A percentile compares a stretch with the other conserved stretches of the same genome.
These are phyloP conservation scores for Eremophila alpestris DNA, from an alignment of 2,797 vertebrate species.

Conservation along the genomic window DNA sequence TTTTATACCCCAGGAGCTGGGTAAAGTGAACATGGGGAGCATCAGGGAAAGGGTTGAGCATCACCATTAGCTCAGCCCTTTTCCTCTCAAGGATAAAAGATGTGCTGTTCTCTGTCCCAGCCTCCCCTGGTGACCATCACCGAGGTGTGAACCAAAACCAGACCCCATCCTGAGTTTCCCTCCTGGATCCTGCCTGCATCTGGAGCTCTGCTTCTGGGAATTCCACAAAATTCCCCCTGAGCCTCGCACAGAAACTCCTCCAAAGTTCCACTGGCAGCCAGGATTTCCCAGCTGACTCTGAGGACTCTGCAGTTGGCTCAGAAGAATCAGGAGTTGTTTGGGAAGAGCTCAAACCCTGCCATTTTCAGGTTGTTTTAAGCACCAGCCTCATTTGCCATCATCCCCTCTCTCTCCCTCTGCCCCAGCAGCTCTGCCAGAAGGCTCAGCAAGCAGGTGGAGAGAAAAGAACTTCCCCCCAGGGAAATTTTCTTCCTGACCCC, in stretches of 20 bases:
- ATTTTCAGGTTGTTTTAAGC: not conserved
- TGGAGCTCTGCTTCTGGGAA: fast-evolving
- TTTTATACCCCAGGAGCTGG: not conserved
- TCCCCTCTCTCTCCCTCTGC: not conserved
- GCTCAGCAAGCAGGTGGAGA: not conserved
- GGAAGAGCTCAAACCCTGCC: not conserved
- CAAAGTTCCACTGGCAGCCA: not conserved
- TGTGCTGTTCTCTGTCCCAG: not conserved
- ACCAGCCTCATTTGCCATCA: not conserved
- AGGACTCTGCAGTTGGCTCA: not conserved
- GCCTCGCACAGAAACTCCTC: not conserved
- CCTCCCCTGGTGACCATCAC: not conserved
- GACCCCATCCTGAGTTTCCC: not conserved
- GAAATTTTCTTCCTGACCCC: constrained; percentile 26
- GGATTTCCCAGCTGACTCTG: not conserved
- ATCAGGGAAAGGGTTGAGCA: not conserved
- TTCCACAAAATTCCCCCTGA: too few relatives aligned
- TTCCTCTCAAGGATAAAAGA: too few relatives aligned
- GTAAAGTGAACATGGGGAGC: fast-evolving
- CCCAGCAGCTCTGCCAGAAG: not conserved
- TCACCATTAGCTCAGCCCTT: not conserved
- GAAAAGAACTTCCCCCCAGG: not conserved
- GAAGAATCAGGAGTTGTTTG: not conserved
- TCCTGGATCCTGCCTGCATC: not conserved
- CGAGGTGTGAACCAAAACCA: fast-evolving